A percentile compares a stretch with the other conserved stretches of the same genome.
Evolutionary conservation across 2,797 vertebrate genomes (phyloP).

Genomic region (Lophura swinhoii): DNA sequence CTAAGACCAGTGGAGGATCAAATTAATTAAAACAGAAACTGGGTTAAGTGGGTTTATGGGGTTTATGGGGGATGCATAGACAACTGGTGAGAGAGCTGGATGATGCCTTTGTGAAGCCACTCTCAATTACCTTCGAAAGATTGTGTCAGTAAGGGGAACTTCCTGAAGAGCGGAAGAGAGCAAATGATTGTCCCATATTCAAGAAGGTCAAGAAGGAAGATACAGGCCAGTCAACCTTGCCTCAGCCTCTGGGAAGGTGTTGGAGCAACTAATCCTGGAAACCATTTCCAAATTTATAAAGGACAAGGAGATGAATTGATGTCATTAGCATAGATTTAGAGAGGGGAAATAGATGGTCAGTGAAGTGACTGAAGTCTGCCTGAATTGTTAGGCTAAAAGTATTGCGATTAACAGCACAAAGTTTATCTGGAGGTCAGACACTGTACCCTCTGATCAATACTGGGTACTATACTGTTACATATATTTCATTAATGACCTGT

Average conservation of each 20-base stretch:
- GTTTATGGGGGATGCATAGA: not conserved
- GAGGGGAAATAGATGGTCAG: not conserved
- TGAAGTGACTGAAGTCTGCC: not conserved
- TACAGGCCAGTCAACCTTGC: rapidly evolving
- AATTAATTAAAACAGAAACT: not conserved
- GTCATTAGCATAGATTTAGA: not conserved
- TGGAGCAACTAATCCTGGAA: not conserved
- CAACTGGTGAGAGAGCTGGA: not conserved
- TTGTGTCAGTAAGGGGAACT: not conserved
- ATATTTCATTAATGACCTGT: not conserved
- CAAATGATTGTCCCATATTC: not conserved
- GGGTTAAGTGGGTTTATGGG: not conserved
- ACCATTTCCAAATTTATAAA: not conserved
- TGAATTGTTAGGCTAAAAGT: not conserved
- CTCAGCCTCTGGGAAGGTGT: not conserved
- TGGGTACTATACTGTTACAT: not conserved
- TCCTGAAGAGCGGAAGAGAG: not conserved
- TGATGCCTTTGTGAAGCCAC: not conserved
- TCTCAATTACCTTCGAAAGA: not conserved
- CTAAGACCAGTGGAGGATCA: not conserved
- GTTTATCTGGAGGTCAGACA: not conserved
- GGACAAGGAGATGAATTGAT: not conserved
- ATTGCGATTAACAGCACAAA: not conserved
- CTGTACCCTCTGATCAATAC: not conserved
- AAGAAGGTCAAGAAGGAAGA: not conserved